Evolutionary conservation across 1,140 invertebrate genomes (phyloP).

Genomic region (Gryllus bimaculatus): DNA sequence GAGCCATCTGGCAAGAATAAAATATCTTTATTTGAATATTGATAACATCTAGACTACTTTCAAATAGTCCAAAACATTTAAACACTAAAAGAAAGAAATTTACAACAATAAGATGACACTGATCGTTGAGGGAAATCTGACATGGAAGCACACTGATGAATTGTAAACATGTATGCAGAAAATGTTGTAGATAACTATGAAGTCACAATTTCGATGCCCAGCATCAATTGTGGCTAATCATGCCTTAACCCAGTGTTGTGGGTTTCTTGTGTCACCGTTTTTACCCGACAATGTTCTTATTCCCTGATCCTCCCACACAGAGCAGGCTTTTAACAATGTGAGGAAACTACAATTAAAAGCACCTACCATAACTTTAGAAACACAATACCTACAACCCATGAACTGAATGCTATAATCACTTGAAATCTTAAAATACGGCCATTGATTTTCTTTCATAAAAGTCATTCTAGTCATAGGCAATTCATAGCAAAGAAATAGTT

Average conservation of each 20-base stretch:
- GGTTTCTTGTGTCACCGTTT: background rate
- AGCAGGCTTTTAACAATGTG: background rate
- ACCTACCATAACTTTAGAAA: background rate
- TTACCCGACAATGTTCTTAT: background rate
- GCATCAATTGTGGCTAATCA: background rate
- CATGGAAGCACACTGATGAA: background rate
- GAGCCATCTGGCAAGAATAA: background rate
- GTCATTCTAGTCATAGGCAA: background rate
- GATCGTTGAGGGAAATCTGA: background rate
- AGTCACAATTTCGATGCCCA: background rate
- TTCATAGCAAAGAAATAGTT: background rate
- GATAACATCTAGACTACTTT: too few relatives aligned
- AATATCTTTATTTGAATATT: too few relatives aligned
- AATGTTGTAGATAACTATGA: background rate
- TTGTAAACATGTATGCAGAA: background rate
- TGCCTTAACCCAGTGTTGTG: background rate
- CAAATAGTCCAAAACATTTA: background rate
- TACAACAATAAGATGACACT: background rate
- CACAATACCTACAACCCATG: background rate
- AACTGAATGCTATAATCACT: background rate
- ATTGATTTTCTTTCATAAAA: background rate
- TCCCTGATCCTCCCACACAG: background rate
- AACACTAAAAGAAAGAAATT: background rate
- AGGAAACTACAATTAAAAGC: background rate
- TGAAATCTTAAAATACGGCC: background rate